Evolutionary conservation across 23 tunicate genomes (phyloP), one percentile per base, ranked within the genome.

Genomic region (Trididemnum nubilum): DNA sequence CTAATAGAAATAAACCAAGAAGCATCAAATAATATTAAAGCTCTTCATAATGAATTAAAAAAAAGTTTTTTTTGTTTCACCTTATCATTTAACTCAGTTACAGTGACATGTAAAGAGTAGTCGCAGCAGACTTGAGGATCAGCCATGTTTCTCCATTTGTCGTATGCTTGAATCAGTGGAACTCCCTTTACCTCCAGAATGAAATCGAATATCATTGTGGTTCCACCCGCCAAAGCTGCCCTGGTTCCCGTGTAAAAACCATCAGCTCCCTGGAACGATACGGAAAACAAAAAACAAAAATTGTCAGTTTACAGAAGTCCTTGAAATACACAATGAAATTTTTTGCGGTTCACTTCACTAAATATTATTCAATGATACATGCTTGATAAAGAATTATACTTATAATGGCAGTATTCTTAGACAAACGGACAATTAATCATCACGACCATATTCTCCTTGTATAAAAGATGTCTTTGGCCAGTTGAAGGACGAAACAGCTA

Each of bases 51-150:
- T n/a, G n/a, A n/a, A n/a, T n/a, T n/a, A n/a, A n/a, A n/a, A n/a
- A n/a, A n/a, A n/a, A n/a, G n/a, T n/a, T n/a, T n/a, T n/a, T 49
- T 49, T 49, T 9, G 57, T 9, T 18, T 49, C 57, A 87, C 85
- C 71, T 81, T 64, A 1, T 81, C 81, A 57, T 50, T 70, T 86
- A 85, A 87, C 75, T 72, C 81, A 51, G 91, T 67, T 21, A 87
- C 71, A 27, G 36, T 86, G 25, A 72, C 79, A 72, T 87, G 91
- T 24, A 87, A 72, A 27, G 91, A 49, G 58, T 87, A 87, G 49
- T 87, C 91, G 52, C 91, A 87, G 69, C 84, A 80, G 71, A 87
- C 91, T 71, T 81, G 71, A 21, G 85, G 91, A 52, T 87, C 91
- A 2, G 91, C 91, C 86, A 86, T 80, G 12, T 51, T 37, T 5